phyloP scores from a whole-genome alignment of 2,797 vertebrate genomes.

The Sciaenops ocellatus region DNA sequence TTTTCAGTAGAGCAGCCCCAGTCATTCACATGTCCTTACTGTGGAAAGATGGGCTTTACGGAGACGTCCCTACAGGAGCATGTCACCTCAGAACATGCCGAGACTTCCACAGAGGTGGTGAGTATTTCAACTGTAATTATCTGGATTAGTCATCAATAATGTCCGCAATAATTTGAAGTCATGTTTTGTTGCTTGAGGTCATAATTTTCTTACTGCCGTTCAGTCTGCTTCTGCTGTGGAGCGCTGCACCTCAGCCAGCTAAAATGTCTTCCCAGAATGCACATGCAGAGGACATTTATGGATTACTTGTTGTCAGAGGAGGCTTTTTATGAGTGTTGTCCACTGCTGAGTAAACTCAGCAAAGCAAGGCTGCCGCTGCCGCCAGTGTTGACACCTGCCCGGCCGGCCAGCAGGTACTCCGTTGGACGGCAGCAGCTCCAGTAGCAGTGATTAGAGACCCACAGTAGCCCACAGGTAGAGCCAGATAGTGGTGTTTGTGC shows the following conservation, averaged over 20 bases:
- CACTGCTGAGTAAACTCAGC: conserved; percentile 12
- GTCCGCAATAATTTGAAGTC: not conserved
- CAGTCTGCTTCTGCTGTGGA: conserved; percentile 16
- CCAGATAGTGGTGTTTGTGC: not conserved
- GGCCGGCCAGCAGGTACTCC: not conserved
- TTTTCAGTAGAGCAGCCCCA: conserved; percentile 99
- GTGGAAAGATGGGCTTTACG: conserved; percentile 99
- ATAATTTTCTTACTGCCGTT: not conserved
- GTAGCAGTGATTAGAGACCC: not conserved
- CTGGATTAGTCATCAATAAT: not conserved
- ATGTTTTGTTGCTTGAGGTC: not conserved
- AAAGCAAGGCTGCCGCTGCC: conserved; percentile 15
- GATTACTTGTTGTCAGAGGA: conserved; percentile 28
- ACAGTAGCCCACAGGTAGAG: conserved; percentile 13
- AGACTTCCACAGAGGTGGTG: conserved; percentile 99
- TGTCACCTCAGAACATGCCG: conserved; percentile 97
- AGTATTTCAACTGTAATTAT: conserved; percentile 65
- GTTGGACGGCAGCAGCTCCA: not conserved
- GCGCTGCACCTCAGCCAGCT: conserved; percentile 7
- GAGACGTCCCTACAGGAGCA: conserved; percentile 99
- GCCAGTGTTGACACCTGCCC: conserved; percentile 11
- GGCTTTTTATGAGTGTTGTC: conserved; percentile 21
- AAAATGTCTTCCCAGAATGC: conserved; percentile 22
- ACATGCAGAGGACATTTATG: conserved; percentile 18
- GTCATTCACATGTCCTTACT: conserved; percentile 99